A percentile compares a stretch with the other conserved stretches of the same genome.
These are phyloP conservation scores for Epirrhoe alternata DNA, from an alignment of 2,888 invertebrate species.

Conservation along the genomic window DNA sequence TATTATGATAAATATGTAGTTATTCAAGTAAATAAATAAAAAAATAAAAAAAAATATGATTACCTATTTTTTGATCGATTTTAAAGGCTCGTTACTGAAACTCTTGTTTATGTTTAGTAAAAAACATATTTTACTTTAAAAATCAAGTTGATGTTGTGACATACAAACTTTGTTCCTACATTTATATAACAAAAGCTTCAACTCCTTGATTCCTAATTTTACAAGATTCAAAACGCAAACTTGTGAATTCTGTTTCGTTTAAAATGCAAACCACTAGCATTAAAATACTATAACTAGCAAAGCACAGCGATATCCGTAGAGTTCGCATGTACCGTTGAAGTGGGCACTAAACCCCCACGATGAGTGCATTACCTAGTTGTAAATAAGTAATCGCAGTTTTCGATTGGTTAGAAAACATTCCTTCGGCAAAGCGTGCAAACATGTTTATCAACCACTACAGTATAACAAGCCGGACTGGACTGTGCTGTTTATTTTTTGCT, in stretches of 20 bases:
- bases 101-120: too few species aligned
- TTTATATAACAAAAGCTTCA: not conserved
- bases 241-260: not conserved
- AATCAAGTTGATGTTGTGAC: too few species aligned
- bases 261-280: not conserved
- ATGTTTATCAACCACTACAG: constrained; percentile 15
- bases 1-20: too few species aligned
- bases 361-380: constrained; percentile 15
- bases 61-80: too few species aligned
- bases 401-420: constrained; percentile 14
- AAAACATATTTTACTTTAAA: too few species aligned
- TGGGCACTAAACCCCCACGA: constrained; percentile 8
- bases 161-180: not conserved
- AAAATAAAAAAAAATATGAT: too few species aligned
- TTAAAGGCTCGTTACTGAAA: too few species aligned
- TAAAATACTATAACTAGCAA: constrained; percentile 1
- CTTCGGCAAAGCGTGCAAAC: constrained; percentile 18
- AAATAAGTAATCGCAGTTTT: constrained; percentile 19
- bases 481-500: constrained; percentile 48
- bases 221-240: not conserved
- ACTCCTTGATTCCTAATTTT: not conserved
- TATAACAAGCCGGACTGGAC: constrained; percentile 43
- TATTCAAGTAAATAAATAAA: too few species aligned
- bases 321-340: constrained; percentile 2
- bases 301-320: not conserved